Conservation (phyloP, 2,113 vertebrate species). For the cattle (Bos taurus) region DNA sequence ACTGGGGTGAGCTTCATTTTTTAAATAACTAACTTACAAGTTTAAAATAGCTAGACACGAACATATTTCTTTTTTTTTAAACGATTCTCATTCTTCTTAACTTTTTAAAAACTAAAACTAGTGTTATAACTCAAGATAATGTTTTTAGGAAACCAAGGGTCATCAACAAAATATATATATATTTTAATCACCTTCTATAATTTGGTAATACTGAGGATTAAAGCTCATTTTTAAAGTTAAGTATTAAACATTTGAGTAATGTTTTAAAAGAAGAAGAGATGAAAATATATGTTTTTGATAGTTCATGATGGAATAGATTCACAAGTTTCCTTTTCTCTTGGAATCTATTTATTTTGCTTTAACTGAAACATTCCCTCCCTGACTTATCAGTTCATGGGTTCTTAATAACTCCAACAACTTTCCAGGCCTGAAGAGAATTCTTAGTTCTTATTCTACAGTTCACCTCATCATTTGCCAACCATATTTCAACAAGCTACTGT, state of each 20-base stretch:
- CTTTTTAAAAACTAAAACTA: not conserved
- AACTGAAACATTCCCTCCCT: not conserved
- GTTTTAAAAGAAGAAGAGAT: not conserved
- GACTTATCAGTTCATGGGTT: conserved; percentile 29
- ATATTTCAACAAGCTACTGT: conserved; percentile 38
- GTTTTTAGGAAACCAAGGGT: not conserved
- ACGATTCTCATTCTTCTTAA: not conserved
- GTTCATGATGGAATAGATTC: not conserved
- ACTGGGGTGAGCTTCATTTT: not conserved
- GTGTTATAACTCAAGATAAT: not conserved
- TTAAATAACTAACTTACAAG: not conserved
- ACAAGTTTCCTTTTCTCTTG: conserved; percentile 31
- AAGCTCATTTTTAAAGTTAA: not conserved
- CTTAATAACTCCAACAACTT: conserved; percentile 28
- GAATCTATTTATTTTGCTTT: conserved; percentile 32
- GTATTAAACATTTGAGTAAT: not conserved
- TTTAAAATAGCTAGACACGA: not conserved
- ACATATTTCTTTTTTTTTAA: not conserved
- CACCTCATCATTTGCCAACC: conserved; percentile 16
- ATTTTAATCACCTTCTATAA: not conserved
- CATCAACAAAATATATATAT: not conserved
- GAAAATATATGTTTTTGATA: not conserved
- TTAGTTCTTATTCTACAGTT: not conserved
- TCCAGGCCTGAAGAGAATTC: not conserved
- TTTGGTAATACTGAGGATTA: not conserved